These are phyloP conservation scores for Batillaria attramentaria DNA, from an alignment of 1,140 invertebrate species.

Conservation along the genomic window DNA sequence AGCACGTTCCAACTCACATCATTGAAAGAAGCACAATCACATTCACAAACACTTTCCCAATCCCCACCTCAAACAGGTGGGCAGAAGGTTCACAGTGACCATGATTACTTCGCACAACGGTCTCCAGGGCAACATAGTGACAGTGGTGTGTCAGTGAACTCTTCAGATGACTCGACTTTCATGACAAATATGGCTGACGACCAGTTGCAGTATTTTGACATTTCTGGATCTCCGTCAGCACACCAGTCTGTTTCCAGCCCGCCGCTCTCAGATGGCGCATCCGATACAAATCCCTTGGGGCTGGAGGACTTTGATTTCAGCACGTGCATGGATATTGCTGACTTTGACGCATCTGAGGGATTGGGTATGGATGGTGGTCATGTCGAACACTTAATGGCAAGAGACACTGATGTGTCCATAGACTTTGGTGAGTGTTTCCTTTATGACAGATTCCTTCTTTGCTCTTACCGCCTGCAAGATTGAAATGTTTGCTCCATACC, in stretches of 20 bases:
- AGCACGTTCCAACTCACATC: neutral
- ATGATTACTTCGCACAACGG: conserved; percentile 58
- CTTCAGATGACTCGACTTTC: conserved; percentile 42
- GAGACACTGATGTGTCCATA: conserved; percentile 51
- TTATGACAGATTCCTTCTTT: neutral
- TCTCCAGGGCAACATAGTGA: conserved; percentile 56
- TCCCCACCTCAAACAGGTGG: neutral
- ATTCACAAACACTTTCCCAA: neutral
- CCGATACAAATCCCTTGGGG: conserved; percentile 38
- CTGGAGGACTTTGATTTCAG: conserved; percentile 58
- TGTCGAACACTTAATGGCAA: neutral
- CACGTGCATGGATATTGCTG: conserved; percentile 44
- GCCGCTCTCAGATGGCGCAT: neutral
- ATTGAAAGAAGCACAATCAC: neutral
- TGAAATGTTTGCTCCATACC: neutral
- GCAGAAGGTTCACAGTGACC: conserved; percentile 47
- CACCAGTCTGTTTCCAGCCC: conserved; percentile 9
- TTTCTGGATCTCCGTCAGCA: conserved; percentile 12
- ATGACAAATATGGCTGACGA: conserved; percentile 30
- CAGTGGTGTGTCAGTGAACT: conserved; percentile 60
- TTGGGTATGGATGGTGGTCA: conserved; percentile 9
- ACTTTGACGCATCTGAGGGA: neutral
- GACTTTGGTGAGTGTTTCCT: conserved; percentile 45
- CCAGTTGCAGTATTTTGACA: conserved; percentile 23
- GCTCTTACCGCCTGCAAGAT: neutral